These are phyloP conservation scores for Danionella dracula DNA, from an alignment of 2,797 vertebrate species.

Conservation along the genomic window DNA sequence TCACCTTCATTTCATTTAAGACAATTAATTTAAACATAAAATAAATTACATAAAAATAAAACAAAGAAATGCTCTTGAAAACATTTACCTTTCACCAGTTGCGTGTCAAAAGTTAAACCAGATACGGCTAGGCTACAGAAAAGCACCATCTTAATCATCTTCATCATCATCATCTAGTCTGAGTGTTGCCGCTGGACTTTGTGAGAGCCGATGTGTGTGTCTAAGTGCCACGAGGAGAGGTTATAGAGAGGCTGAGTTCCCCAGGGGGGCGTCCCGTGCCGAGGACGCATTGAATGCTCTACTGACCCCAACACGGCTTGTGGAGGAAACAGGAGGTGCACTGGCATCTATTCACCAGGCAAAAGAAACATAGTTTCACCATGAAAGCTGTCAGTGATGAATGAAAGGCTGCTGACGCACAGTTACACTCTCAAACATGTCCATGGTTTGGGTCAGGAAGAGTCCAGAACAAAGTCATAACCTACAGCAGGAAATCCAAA, in stretches of 20 bases:
- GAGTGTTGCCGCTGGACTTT: slow-evolving; percentile 33
- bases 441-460: neutral
- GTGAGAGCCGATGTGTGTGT: slow-evolving; percentile 24
- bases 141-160: slow-evolving; percentile 12
- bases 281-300: slow-evolving; percentile 36
- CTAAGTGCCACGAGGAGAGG: slow-evolving; percentile 47
- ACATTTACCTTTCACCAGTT: slow-evolving; percentile 56
- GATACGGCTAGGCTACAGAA: slow-evolving; percentile 36
- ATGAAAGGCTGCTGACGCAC: neutral
- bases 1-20: too few relatives aligned
- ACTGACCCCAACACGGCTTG: slow-evolving; percentile 33
- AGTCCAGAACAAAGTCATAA: neutral
- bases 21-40: too few relatives aligned
- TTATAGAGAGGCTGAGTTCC: slow-evolving; percentile 61
- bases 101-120: slow-evolving; percentile 24
- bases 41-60: too few relatives aligned
- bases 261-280: slow-evolving; percentile 26
- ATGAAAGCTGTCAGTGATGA: neutral
- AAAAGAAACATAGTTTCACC: neutral
- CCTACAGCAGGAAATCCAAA: slow-evolving; percentile 1
- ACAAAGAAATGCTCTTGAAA: neutral
- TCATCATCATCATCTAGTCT: slow-evolving; percentile 24
- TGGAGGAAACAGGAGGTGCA: slow-evolving; percentile 66
- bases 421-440: neutral
- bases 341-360: slow-evolving; percentile 37